Base-by-base conservation (phyloP, 1,140 invertebrate species). In the Polypedilum vanderplanki region DNA sequence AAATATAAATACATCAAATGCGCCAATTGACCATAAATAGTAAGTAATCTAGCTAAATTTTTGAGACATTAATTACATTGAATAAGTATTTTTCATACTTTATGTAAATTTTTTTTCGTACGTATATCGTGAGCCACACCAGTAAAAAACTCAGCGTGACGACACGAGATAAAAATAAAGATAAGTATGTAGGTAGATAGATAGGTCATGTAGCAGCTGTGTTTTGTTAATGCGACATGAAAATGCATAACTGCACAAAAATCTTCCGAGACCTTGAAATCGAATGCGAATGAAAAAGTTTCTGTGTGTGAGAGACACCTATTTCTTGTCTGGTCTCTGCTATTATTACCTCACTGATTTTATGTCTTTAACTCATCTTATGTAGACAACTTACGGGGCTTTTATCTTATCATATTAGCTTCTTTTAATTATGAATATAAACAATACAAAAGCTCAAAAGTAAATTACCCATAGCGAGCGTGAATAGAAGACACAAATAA, bases 231-330 rank as follows among this genome's bases (percentile, higher is more conserved):
- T 57, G 46, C 12, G 10, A 57, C 46, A 57, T 33, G 24, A 12
- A 12, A 57, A 57, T 57, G 46, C 46, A 57, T n/a, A 57, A 57
- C 12, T 57, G 46, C 46, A 57, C 46, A 57, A 57, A n/a, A 57
- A 57, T 57, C 46, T 15, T 57, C 46, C 46, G n/a, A 57, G 46
- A 57, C 46, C 46, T 57, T 57, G 46, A 57, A 57, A 57, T n/a
- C n/a, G 12, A 12, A 57, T 4, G 46, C 4, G 12, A 15, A 3
- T n/a, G n/a, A 57, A 57, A 57, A 57, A 57, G n/a, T 57, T 12
- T 57, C 24, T 33, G 2, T 33, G 24, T 33, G 24, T 33, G 24
- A 33, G 24, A 33, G 24, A 33, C 24, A 33, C 1, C 24, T 33
- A 33, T 33, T 33, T 33, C 24, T 33, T 33, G 2, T 33, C 24